A percentile compares a stretch with the other conserved stretches of the same genome.
These are phyloP conservation scores for Anomalospiza imberbis DNA, from an alignment of 2,797 vertebrate species.

Conservation along the genomic window DNA sequence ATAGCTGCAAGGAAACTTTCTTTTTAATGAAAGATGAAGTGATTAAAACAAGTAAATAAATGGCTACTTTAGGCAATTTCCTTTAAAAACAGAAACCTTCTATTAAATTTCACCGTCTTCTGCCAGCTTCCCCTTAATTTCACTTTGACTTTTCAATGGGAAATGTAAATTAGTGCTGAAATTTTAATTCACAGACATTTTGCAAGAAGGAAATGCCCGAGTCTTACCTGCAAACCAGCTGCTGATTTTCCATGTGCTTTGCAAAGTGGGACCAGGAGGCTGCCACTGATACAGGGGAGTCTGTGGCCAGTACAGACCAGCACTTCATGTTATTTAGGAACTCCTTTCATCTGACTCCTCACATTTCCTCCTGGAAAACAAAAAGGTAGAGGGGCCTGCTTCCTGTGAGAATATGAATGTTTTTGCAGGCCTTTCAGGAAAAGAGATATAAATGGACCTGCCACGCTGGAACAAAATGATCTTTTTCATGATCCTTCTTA, in stretches of 20 bases:
- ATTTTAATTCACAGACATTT: background rate
- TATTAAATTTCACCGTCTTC: background rate
- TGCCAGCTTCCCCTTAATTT: background rate
- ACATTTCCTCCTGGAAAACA: slow-evolving; percentile 11
- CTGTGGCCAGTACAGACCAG: background rate
- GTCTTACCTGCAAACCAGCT: slow-evolving; percentile 48
- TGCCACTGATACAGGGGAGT: background rate
- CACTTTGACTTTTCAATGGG: background rate
- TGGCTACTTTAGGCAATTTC: background rate
- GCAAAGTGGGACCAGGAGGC: background rate
- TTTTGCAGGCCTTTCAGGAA: background rate
- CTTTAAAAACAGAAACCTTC: background rate
- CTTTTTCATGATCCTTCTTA: background rate
- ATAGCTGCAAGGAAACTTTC: background rate
- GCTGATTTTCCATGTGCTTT: background rate
- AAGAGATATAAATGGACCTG: background rate
- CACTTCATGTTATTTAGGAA: background rate
- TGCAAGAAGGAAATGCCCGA: background rate
- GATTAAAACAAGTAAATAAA: background rate
- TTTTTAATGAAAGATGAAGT: background rate
- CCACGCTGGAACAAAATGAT: background rate
- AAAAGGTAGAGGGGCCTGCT: background rate
- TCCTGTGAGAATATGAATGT: background rate
- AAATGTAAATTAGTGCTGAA: background rate
- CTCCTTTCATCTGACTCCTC: background rate